Percentiles rank a stretch among this genome's conserved stretches.
Evolutionary conservation across 1,140 invertebrate species (phyloP).

Genomic region (Micrasema minimum): DNA sequence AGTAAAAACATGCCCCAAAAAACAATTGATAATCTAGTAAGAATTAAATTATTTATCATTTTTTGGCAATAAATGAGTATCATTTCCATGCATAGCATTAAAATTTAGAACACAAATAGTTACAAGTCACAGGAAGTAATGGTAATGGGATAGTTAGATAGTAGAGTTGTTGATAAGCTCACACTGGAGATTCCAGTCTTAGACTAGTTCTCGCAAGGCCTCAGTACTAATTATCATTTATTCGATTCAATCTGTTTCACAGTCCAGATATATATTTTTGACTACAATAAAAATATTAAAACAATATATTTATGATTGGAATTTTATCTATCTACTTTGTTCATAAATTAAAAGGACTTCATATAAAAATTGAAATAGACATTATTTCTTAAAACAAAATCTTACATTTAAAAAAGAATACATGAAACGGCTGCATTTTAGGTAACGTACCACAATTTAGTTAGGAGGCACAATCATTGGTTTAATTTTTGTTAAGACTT

Average conservation of each 20-base stretch:
- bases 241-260: slow-evolving; percentile 53
- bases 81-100: slow-evolving; percentile 53
- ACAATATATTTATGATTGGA: slow-evolving; percentile 44
- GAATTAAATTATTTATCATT: slow-evolving; percentile 51
- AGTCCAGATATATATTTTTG: slow-evolving; percentile 46
- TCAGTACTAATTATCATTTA: slow-evolving; percentile 52
- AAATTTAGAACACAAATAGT: slow-evolving; percentile 54
- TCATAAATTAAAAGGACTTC: slow-evolving; percentile 52
- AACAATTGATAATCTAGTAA: slow-evolving; percentile 52
- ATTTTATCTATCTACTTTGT: slow-evolving; percentile 54
- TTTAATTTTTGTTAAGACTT: slow-evolving; percentile 51
- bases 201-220: slow-evolving; percentile 51
- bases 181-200: slow-evolving; percentile 46
- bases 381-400: slow-evolving; percentile 52
- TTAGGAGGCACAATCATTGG: slow-evolving; percentile 54
- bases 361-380: slow-evolving; percentile 50
- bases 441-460: slow-evolving; percentile 54
- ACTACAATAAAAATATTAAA: slow-evolving; percentile 53
- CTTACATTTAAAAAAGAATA: slow-evolving; percentile 51
- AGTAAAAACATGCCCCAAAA: slow-evolving; percentile 55
- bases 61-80: slow-evolving; percentile 56
- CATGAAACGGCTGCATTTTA: slow-evolving; percentile 51
- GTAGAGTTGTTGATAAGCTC: slow-evolving; percentile 48
- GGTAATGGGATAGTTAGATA: slow-evolving; percentile 3
- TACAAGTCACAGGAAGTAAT: slow-evolving; percentile 35